These are phyloP conservation scores for Anthonomus grandis DNA, from an alignment of 1,140 invertebrate genomes.

Conservation along the genomic window DNA sequence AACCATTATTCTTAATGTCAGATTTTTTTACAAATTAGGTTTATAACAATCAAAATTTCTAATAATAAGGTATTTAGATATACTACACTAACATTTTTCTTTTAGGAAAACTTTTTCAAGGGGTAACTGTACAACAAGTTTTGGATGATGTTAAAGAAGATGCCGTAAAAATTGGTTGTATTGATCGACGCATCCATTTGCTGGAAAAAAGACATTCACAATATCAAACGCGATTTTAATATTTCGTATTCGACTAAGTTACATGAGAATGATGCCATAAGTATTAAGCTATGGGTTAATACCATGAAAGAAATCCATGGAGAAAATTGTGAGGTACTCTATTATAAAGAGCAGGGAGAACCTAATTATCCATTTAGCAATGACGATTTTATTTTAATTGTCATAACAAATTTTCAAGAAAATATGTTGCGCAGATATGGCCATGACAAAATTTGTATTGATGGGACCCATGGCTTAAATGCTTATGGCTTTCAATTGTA, in stretches of 20 bases:
- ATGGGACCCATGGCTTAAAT: conserved; percentile 20
- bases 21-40: background rate
- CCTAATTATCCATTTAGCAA: background rate
- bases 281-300: background rate
- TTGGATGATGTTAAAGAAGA: background rate
- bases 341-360: conserved; percentile 7
- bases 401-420: conserved; percentile 9
- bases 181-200: background rate
- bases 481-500: conserved; percentile 12
- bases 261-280: background rate
- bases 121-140: background rate
- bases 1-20: background rate
- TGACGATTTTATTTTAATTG: conserved; percentile 9
- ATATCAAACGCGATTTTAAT: background rate
- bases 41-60: background rate
- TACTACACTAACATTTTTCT: background rate
- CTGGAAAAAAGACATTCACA: conserved; percentile 1
- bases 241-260: background rate
- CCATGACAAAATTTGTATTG: conserved; percentile 12
- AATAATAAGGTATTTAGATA: background rate
- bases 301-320: background rate
- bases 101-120: conserved; percentile 1
- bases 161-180: background rate
- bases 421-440: conserved; percentile 6
- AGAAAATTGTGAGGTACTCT: background rate